These are phyloP conservation scores for Trachops cirrhosus DNA, from an alignment of 2,797 vertebrate species.

Conservation along the genomic window DNA sequence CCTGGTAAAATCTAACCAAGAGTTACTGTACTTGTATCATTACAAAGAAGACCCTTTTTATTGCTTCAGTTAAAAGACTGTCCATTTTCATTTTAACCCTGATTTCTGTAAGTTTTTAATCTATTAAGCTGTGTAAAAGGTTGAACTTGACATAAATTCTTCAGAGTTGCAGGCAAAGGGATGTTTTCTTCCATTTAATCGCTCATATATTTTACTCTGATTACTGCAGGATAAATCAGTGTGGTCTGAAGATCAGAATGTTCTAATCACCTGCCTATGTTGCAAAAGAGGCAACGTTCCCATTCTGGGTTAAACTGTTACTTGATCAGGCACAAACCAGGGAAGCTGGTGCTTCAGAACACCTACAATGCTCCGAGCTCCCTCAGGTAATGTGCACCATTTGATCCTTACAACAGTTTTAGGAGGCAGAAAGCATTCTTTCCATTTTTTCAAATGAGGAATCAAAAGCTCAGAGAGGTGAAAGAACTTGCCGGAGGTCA, in stretches of 20 bases:
- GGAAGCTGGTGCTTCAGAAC: not conserved
- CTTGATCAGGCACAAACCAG: not conserved
- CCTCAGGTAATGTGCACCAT: not conserved
- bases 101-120: constrained; percentile 69
- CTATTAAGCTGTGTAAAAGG: constrained; percentile 74
- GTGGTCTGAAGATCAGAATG: not conserved
- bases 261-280: not conserved
- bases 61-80: constrained; percentile 52
- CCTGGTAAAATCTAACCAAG: constrained; percentile 60
- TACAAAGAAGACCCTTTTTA: constrained; percentile 60
- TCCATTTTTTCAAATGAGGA: constrained; percentile 46
- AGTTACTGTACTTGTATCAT: constrained; percentile 40
- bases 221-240: not conserved
- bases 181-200: constrained; percentile 24
- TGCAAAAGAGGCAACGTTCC: not conserved
- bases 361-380: not conserved
- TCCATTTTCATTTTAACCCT: constrained; percentile 52
- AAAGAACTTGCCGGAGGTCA: constrained; percentile 16
- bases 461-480: constrained; percentile 31
- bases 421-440: not conserved
- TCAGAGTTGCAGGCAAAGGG: constrained; percentile 25
- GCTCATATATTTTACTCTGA: constrained; percentile 27
- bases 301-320: not conserved
- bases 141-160: constrained; percentile 75
- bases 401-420: not conserved